Evolutionary conservation across 35 echinoderm and acorn worm genomes (phyloP).

Genomic region (Lytechinus pictus): DNA sequence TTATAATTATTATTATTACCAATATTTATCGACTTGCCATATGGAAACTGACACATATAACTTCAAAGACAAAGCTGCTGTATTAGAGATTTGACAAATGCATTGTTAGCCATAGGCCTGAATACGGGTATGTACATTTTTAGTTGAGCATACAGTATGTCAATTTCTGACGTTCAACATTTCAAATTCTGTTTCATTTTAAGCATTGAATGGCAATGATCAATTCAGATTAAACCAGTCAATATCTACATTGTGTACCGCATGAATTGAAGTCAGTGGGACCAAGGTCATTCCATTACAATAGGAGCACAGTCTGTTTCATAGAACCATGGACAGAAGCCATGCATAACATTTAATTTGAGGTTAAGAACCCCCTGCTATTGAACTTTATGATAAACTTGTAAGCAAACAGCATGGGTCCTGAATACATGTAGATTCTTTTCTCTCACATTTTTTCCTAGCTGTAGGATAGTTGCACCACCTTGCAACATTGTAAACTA

Average conservation of each 20-base stretch:
- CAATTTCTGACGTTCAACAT: no score
- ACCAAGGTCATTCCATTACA: not conserved
- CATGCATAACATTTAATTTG: slow-evolving; percentile 4
- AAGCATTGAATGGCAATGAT: not conserved
- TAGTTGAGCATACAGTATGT: no score
- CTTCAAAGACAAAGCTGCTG: no score
- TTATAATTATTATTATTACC: no score
- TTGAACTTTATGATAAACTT: not conserved
- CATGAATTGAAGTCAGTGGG: not conserved
- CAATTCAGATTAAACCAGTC: slow-evolving; percentile 1
- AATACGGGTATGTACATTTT: no score
- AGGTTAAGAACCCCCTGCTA: not conserved
- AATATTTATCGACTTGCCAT: no score
- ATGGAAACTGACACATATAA: no score
- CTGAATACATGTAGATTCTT: not conserved
- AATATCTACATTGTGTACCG: not conserved
- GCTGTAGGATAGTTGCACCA: not conserved
- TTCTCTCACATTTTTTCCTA: not conserved
- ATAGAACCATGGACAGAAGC: not conserved
- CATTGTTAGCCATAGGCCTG: no score
- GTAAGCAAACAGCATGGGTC: not conserved
- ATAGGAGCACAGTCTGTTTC: not conserved
- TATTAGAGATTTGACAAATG: no score
- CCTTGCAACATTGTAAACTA: not conserved
- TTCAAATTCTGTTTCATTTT: no score